Conservation (phyloP, 92 coral and sea anemone species). For the Umimayanthus chanpuru region DNA sequence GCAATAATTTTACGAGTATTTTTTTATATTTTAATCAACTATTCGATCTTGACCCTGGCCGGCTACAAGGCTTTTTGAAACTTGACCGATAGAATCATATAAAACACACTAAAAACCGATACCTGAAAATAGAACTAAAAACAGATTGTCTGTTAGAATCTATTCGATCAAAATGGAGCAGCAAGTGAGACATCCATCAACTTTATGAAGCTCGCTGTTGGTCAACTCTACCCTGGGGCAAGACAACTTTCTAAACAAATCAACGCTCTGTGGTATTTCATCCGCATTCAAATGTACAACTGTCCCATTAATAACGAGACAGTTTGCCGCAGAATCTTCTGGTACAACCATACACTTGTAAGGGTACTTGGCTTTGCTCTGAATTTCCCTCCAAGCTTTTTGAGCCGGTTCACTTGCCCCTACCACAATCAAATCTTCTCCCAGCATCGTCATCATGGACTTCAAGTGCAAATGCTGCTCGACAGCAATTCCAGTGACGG, state of each 20-base stretch:
- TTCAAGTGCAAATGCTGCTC: slow-evolving; percentile 73
- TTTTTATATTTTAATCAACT: too few relatives aligned
- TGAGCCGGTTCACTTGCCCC: slow-evolving; percentile 73
- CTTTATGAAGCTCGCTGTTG: slow-evolving; percentile 79
- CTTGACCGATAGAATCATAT: too few relatives aligned
- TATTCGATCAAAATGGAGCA: slow-evolving; percentile 68
- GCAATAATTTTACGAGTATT: too few relatives aligned
- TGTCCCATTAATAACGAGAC: slow-evolving; percentile 82
- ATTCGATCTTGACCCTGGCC: too few relatives aligned
- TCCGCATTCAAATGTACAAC: slow-evolving; percentile 64
- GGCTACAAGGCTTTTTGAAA: too few relatives aligned
- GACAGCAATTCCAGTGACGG: slow-evolving; percentile 68
- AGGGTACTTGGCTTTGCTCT: slow-evolving; percentile 66
- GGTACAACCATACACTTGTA: slow-evolving; percentile 74
- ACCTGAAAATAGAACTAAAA: too few relatives aligned
- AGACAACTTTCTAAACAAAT: slow-evolving; percentile 55
- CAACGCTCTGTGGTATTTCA: slow-evolving; percentile 75
- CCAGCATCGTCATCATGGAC: slow-evolving; percentile 87
- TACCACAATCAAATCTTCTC: slow-evolving; percentile 63
- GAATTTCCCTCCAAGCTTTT: slow-evolving; percentile 68
- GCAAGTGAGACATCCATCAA: slow-evolving; percentile 91
- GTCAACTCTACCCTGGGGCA: slow-evolving; percentile 70
- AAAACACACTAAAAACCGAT: too few relatives aligned
- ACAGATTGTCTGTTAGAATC: background rate
- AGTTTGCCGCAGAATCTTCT: slow-evolving; percentile 83